Base-by-base conservation (phyloP, 2,888 invertebrate species). In the Ophonus ardosiacus region DNA sequence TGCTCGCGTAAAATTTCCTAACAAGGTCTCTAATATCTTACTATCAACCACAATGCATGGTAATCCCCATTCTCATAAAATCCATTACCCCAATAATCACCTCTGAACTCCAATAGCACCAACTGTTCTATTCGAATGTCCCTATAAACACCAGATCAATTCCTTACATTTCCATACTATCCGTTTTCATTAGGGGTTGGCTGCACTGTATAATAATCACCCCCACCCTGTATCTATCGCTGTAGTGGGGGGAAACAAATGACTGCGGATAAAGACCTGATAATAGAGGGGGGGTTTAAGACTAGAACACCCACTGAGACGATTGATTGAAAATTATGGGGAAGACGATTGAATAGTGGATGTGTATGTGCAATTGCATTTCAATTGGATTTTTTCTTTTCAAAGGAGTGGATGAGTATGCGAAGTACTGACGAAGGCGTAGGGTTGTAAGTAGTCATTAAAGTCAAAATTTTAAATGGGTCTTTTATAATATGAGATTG, bases 321-420 rank as follows among this genome's bases (percentile, higher is more conserved):
- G 57, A 78, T 78, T 78, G 78, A 78, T 78, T 78, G 78, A 78
- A 78, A 78, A 78, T 78, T 78, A 78, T 78, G 78, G 51, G 21
- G 15, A 13, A 38, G 40, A 10, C 43, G 40, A 43, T 4, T 43
- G 43, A 74, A 74, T 74, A 51, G 18, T 15, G 8, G 51, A 74
- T 31, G 31, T 31, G 10, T 43, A 13, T 40, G 17, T 43, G 43
- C 17, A 74, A 43, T 74, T 43, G 71, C 43, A 18, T 21, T 74
- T 17, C 7, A 74, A 74, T 43, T 74, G 17, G 18, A 43, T 74
- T 74, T 40, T 8, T 15, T 74, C 18, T 74, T 74, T 74, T 43
- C 38, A 51, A 13, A 51, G 0, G 8, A 13, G 43, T 13, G 13
- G 43, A 43, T 51, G 1, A 13, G 43, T 13, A 43, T 51, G 10